Base-by-base conservation (phyloP, 2,113 vertebrate species). In the Hemiscyllium ocellatum region DNA sequence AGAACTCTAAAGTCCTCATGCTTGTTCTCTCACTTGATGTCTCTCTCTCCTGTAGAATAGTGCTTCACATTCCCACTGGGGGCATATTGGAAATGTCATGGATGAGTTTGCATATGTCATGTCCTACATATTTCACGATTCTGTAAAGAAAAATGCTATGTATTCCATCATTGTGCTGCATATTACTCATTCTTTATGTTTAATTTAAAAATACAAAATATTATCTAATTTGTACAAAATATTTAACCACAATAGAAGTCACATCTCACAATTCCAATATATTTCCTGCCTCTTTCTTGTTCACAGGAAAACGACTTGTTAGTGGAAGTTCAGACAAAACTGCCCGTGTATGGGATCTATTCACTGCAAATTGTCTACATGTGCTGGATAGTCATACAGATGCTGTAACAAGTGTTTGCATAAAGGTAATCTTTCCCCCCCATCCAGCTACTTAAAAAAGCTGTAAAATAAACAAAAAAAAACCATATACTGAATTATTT, bases 241-340 rank as follows among this genome's bases (percentile, higher is more conserved):
- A 7, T 13, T 94, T 94, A 68, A 94, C 47, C 15, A 70, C n/a
- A 94, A 29, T 19, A 26, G 93, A 22, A 19, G 0, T 94, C 22
- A 69, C n/a, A 68, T 94, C 91, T 66, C 37, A 3, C 66, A 66
- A 47, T 70, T 94, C 13, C 50, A 94, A 72, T 61, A 94, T 47
- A 3, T 19, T 47, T 70, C 42, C 10, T 95, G 69, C 47, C 26
- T 52, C 47, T 72, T 76, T 61, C 89, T 37, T 68, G 61, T 66
- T 66, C 6, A 52, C 94, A 95, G 94, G 94, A 47, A 95, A 95
- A 95, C 47, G 94, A 26, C 37, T 95, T 26, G 94, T 95, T 52
- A 95, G 94, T 76, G 94, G 94, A 47, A 95, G 94, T 95, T 72
- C 94, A 76, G 94, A 95, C 69, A 95, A 95, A 95, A 95, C 94